Conservation (phyloP, 2,113 vertebrate genomes). For the Phrynocephalus versicolor region DNA sequence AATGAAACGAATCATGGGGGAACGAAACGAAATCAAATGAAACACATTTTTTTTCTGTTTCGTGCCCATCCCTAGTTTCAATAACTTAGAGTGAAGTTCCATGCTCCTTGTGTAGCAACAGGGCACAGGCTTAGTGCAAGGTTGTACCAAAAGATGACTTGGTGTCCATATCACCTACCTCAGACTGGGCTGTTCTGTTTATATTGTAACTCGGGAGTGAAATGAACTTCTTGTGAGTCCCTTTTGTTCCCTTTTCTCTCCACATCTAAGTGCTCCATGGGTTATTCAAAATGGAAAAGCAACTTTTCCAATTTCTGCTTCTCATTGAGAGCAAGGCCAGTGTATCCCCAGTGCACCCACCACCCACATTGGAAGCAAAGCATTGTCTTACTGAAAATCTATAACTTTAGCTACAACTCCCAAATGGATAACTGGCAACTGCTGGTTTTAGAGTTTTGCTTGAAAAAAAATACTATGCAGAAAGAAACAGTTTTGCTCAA, state of each 20-base stretch:
- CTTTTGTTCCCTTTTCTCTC: neutral
- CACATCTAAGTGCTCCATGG: neutral
- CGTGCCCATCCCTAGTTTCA: no score
- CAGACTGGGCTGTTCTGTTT: neutral
- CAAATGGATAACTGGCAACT: conserved; percentile 59
- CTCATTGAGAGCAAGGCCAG: neutral
- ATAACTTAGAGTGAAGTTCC: no score
- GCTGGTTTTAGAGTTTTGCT: conserved; percentile 58
- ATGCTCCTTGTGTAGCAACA: neutral
- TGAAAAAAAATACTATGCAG: no score
- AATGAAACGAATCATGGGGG: no score
- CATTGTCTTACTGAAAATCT: conserved; percentile 36
- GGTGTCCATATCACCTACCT: neutral
- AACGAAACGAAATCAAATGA: no score
- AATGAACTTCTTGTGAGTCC: neutral
- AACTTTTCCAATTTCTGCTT: neutral
- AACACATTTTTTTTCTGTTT: no score
- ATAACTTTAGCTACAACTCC: conserved; percentile 20
- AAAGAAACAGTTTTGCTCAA: conserved; percentile 68
- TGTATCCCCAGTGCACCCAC: neutral
- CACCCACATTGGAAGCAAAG: conserved; percentile 12
- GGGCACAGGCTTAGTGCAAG: neutral
- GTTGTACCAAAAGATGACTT: neutral
- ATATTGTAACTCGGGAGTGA: neutral
- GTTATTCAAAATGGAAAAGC: neutral